phyloP scores from a whole-genome alignment of 2,888 invertebrate genomes.

The Orthonychiurus folsomi region DNA sequence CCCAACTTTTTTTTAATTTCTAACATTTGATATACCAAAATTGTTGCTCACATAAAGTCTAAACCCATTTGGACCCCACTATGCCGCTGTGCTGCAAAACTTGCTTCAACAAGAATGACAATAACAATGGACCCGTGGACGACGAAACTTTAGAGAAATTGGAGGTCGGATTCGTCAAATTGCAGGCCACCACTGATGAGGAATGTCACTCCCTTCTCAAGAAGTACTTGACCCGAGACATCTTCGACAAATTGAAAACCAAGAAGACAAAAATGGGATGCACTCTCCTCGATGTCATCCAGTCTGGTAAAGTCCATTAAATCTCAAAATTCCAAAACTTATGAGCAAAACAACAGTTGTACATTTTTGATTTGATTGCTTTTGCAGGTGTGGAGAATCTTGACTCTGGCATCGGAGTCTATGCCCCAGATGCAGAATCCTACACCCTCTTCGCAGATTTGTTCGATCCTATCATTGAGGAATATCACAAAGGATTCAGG shows the following conservation, averaged over 20 bases:
- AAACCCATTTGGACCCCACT: too few species aligned
- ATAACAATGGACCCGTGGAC: slow-evolving; percentile 84
- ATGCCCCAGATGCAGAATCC: slow-evolving; percentile 92
- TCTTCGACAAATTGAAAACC: slow-evolving; percentile 85
- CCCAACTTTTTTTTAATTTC: too few species aligned
- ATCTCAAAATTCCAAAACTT: background rate
- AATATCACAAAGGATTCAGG: slow-evolving; percentile 93
- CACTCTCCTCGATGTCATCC: slow-evolving; percentile 84
- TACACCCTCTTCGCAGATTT: slow-evolving; percentile 85
- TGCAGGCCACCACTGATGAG: slow-evolving; percentile 60
- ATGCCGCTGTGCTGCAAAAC: too few species aligned
- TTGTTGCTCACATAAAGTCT: too few species aligned
- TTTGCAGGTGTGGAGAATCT: slow-evolving; percentile 65
- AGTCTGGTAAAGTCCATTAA: slow-evolving; percentile 61
- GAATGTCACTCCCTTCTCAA: slow-evolving; percentile 94
- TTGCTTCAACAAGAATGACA: background rate
- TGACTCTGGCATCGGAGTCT: slow-evolving; percentile 94
- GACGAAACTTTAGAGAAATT: slow-evolving; percentile 82
- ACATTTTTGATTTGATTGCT: too few species aligned
- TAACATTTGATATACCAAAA: too few species aligned
- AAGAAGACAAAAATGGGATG: slow-evolving; percentile 75
- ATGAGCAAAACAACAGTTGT: too few species aligned
- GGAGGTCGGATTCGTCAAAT: slow-evolving; percentile 81
- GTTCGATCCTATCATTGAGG: slow-evolving; percentile 96
- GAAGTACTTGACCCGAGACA: slow-evolving; percentile 84